Percentiles rank a stretch among this genome's conserved stretches.
Conservation (phyloP, 1,140 invertebrate species). For the Heliothis virescens region DNA sequence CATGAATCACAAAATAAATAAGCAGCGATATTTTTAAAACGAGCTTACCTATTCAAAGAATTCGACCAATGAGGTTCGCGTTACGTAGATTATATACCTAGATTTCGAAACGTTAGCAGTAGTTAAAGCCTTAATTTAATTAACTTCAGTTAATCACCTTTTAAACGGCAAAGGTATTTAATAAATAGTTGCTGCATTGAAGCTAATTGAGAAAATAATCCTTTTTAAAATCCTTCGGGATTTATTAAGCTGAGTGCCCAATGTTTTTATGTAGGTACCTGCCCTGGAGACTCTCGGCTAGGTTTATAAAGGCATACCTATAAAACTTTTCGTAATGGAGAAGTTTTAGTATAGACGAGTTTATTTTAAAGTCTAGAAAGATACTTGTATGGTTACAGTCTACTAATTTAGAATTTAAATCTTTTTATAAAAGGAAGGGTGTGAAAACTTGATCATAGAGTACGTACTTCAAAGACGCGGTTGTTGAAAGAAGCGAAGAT, state of each 20-base stretch:
- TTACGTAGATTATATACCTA: too few relatives aligned
- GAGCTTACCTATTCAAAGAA: not conserved
- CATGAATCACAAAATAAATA: constrained; percentile 9
- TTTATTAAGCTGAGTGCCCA: not conserved
- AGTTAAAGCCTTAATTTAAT: not conserved
- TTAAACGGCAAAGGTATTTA: not conserved
- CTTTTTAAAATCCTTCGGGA: not conserved
- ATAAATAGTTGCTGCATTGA: not conserved
- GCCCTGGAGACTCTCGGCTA: too few relatives aligned
- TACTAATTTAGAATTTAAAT: too few relatives aligned
- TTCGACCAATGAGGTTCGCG: not conserved
- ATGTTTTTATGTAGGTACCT: too few relatives aligned
- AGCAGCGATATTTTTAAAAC: constrained; percentile 6
- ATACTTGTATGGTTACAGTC: too few relatives aligned
- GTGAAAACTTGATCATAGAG: constrained; percentile 10
- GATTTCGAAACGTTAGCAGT: not conserved
- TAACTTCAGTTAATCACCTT: not conserved
- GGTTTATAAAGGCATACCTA: too few relatives aligned
- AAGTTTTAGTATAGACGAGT: too few relatives aligned
- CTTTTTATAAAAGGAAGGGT: not conserved
- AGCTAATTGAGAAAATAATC: constrained; percentile 10
- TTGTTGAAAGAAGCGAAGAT: constrained; percentile 96
- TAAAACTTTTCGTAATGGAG: too few relatives aligned
- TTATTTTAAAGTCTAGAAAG: too few relatives aligned
- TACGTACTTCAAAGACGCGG: constrained; percentile 91